These are phyloP conservation scores for Pontoporia blainvillei DNA, from an alignment of 2,113 vertebrate genomes.

Conservation along the genomic window DNA sequence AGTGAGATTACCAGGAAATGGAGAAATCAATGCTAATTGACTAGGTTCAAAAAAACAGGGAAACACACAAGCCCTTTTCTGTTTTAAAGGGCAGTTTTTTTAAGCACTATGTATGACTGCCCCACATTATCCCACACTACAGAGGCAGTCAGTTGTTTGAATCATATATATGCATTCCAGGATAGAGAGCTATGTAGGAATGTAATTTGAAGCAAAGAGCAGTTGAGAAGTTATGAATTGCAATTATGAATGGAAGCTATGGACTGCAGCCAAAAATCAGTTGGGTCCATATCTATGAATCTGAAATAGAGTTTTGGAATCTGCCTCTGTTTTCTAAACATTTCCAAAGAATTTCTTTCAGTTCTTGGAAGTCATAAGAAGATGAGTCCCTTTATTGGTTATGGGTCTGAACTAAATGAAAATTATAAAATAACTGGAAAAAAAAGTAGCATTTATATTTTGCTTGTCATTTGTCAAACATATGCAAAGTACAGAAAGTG, in stretches of 20 bases:
- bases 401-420: not conserved
- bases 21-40: not conserved
- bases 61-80: not conserved
- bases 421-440: conserved; percentile 14
- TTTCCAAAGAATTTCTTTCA: conserved; percentile 16
- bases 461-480: conserved; percentile 4
- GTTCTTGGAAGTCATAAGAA: conserved; percentile 27
- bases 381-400: not conserved
- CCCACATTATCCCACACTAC: not conserved
- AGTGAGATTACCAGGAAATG: conserved; percentile 55
- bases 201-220: conserved; percentile 15
- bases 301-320: conserved; percentile 7
- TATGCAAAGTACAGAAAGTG: not conserved
- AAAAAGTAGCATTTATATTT: not conserved
- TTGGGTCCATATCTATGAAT: not conserved
- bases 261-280: not conserved
- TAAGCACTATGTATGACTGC: not conserved
- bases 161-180: not conserved
- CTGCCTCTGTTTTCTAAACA: conserved; percentile 34
- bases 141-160: not conserved
- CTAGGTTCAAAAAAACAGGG: conserved; percentile 13
- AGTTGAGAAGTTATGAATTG: conserved; percentile 10
- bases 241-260: conserved; percentile 5
- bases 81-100: conserved; percentile 30
- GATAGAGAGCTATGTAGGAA: not conserved